Percentiles rank a stretch among this genome's conserved stretches.
Evolutionary conservation across 2,797 vertebrate genomes (phyloP).

Genomic region (Mormyrus hasselquistii): DNA sequence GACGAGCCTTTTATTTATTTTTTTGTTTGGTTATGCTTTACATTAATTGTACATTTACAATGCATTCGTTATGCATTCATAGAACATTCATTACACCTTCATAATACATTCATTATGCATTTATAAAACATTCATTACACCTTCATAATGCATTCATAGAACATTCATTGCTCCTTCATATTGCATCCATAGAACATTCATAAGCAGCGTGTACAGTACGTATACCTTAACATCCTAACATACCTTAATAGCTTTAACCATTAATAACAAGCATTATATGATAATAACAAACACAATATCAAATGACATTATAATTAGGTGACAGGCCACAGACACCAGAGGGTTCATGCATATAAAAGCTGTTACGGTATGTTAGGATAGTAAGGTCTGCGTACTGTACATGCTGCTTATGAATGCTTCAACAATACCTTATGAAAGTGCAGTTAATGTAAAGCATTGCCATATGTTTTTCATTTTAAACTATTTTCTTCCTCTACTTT

Average conservation of each 20-base stretch:
- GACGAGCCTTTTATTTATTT: neutral
- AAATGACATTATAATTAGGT: too few relatives aligned
- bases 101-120: neutral
- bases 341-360: neutral
- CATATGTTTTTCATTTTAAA: neutral
- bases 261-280: neutral
- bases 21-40: neutral
- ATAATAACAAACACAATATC: neutral
- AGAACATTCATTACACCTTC: neutral
- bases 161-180: neutral
- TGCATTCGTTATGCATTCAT: neutral
- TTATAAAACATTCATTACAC: neutral
- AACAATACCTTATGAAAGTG: neutral
- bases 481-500: neutral
- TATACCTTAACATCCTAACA: neutral
- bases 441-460: neutral
- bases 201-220: neutral
- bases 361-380: neutral
- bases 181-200: neutral
- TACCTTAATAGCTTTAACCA: neutral
- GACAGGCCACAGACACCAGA: neutral
- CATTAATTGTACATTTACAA: neutral
- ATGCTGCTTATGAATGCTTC: neutral
- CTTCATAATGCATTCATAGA: neutral
- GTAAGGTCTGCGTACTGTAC: neutral